These are phyloP conservation scores for Bucco capensis DNA, from an alignment of 2,113 vertebrate species.

Conservation along the genomic window DNA sequence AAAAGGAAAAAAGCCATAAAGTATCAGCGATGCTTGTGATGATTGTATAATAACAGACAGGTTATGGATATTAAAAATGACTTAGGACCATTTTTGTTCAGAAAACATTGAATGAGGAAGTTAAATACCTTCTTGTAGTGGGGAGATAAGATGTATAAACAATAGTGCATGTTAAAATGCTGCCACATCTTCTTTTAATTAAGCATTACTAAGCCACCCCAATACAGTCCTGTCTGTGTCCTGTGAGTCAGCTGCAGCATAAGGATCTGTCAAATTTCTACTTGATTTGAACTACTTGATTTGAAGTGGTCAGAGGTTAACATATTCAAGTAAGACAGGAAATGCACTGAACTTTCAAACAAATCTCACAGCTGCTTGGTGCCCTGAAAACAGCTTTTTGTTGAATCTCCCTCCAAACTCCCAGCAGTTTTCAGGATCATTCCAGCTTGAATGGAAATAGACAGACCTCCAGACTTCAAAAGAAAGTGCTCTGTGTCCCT, in stretches of 20 bases:
- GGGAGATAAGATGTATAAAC: background rate
- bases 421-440: background rate
- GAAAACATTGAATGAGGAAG: background rate
- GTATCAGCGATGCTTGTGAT: background rate
- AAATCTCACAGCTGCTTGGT: background rate
- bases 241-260: background rate
- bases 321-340: background rate
- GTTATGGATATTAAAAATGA: background rate
- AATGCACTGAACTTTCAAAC: background rate
- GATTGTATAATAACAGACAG: background rate
- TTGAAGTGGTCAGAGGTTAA: background rate
- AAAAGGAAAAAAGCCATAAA: background rate
- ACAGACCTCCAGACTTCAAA: background rate
- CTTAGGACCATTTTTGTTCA: background rate
- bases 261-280: background rate
- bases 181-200: slow-evolving; percentile 24
- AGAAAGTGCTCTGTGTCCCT: background rate
- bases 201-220: background rate
- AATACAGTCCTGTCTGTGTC: background rate
- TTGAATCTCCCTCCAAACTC: background rate
- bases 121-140: background rate
- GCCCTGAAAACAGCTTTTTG: background rate
- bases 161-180: background rate
- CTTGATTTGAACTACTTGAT: no score
- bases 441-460: background rate